Evolutionary conservation across 2,888 invertebrate genomes (phyloP).

Genomic region (Oligia strigilis): DNA sequence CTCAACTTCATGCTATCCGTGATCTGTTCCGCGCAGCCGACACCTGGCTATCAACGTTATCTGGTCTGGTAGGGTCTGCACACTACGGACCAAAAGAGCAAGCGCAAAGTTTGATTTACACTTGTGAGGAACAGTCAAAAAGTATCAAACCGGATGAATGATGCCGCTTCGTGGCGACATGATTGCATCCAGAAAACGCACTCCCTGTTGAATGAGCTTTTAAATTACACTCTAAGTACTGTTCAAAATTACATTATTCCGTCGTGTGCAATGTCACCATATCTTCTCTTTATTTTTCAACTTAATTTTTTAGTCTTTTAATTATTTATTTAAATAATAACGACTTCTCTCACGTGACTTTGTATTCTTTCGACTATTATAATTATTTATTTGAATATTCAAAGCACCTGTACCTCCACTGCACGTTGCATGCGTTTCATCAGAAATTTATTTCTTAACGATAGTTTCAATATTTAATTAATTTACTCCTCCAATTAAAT

Average conservation of each 20-base stretch:
- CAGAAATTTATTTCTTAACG: neutral
- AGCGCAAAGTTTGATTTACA: too few relatives aligned
- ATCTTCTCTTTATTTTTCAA: neutral
- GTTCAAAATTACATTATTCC: neutral
- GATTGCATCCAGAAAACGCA: neutral
- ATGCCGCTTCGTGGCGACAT: neutral
- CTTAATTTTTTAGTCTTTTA: neutral
- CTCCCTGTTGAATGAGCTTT: too few relatives aligned
- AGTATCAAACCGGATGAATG: neutral
- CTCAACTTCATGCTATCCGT: neutral
- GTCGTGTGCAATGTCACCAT: neutral
- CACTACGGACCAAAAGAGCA: neutral
- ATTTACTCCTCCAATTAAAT: conserved; percentile 5
- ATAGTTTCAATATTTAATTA: conserved; percentile 11
- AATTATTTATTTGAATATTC: neutral
- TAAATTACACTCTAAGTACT: neutral
- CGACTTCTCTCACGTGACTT: neutral
- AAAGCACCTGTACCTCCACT: neutral
- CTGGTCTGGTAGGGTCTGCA: neutral
- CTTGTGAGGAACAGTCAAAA: neutral
- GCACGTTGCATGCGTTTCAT: neutral
- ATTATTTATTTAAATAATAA: neutral
- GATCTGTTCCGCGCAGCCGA: conserved; percentile 5
- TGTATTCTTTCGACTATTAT: neutral
- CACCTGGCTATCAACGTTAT: conserved; percentile 4